Conservation (phyloP, 2,797 vertebrate species). For the Cyclura pinguis region DNA sequence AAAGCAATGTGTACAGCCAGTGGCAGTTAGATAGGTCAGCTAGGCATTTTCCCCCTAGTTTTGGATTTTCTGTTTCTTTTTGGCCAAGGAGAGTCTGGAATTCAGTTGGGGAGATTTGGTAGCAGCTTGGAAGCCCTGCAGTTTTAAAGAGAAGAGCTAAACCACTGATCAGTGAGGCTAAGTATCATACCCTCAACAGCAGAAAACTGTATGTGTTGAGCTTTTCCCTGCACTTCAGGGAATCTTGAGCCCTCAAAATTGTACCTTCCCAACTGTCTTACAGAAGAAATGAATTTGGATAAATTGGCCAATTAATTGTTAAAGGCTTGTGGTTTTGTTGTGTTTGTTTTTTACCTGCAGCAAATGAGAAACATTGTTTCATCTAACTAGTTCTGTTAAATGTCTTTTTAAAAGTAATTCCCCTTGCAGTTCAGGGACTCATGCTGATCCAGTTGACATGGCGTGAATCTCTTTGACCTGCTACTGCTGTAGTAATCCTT, state of each 20-base stretch:
- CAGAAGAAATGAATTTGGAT: conserved; percentile 16
- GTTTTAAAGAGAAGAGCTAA: not conserved
- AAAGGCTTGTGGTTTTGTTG: conserved; percentile 16
- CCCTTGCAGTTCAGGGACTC: conserved; percentile 73
- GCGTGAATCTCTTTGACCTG: conserved; percentile 74
- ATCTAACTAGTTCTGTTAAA: conserved; percentile 66
- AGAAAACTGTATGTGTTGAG: not conserved
- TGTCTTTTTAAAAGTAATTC: conserved; percentile 54
- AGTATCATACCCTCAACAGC: not conserved
- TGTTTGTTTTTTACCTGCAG: conserved; percentile 48
- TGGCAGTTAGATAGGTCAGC: not conserved
- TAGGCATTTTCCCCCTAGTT: not conserved
- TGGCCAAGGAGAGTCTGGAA: not conserved
- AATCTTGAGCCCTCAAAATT: not conserved
- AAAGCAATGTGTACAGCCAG: not conserved
- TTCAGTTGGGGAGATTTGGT: not conserved
- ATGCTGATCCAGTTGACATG: conserved; percentile 77
- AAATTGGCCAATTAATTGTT: not conserved
- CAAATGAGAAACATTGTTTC: conserved; percentile 49
- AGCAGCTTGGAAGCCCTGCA: not conserved
- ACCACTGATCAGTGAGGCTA: not conserved
- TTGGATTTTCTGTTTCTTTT: not conserved
- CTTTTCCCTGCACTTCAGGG: not conserved
- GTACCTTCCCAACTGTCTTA: not conserved
- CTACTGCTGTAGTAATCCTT: conserved; percentile 71